Base-by-base conservation (phyloP, 2,113 vertebrate species). In the Vimba vimba region DNA sequence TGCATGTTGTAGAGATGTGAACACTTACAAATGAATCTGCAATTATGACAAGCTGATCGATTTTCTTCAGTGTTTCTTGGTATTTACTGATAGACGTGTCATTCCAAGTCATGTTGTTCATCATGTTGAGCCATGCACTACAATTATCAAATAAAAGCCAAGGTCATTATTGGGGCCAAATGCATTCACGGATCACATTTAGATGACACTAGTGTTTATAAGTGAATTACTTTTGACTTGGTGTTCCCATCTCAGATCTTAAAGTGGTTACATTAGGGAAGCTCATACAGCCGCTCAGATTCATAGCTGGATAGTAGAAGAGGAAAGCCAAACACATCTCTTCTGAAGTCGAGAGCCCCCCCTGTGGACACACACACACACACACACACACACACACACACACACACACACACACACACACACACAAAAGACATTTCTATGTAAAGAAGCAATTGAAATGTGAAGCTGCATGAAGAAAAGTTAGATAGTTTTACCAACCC, bases 281-380 rank as follows among this genome's bases (percentile, higher is more conserved):
- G 43, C 96, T 94, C 74, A 88, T 43, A 30, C 97, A 97, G 30
- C 85, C 69, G 39, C 88, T 86, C 86, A 97, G 91, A 5, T 91
- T 89, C 83, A 95, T 93, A 23, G 82, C 90, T 21, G 96, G 96
- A 76, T 96, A 97, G 86, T 96, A 96, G 87, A 94, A 91, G 6
- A 97, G 74, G 85, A 97, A 97, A 39, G 93, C 90, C 68, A 97
- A 89, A 39, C 96, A 97, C 96, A 97, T 97, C 91, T 97, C 96
- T 85, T 94, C 93, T 4, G 89, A 86, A 57, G 95, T 96, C 74
- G 92, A 94, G 21, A 93, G 88, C 2, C 96, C 96, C n/a, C 95
- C 93, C 97, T 97, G 88, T 25, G 2, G 77, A 19, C 86, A 75
- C 64, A 80, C 33, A 43, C 4, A 52, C 50, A 68, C 36, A 39